Conservation (phyloP, 2,888 invertebrate species). For the Volucella zonaria region DNA sequence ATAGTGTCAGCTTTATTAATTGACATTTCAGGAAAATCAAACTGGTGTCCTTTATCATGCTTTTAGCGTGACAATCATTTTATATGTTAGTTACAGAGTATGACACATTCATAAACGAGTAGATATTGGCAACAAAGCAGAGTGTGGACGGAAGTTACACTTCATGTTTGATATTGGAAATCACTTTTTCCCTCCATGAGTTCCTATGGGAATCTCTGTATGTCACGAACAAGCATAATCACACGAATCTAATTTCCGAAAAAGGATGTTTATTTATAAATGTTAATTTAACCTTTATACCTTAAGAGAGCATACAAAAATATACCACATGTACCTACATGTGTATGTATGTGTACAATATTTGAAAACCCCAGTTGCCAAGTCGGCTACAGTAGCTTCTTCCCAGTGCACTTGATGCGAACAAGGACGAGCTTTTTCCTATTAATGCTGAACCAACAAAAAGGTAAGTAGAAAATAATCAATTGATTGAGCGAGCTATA, state of each 20-base stretch:
- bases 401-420: no score
- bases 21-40: slow-evolving; percentile 50
- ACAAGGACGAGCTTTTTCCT: background rate
- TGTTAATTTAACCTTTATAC: no score
- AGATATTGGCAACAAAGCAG: slow-evolving; percentile 24
- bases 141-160: slow-evolving; percentile 38
- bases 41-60: slow-evolving; percentile 17
- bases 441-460: background rate
- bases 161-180: slow-evolving; percentile 54
- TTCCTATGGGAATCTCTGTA: slow-evolving; percentile 13
- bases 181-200: slow-evolving; percentile 47
- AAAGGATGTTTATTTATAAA: no score
- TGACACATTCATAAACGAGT: slow-evolving; percentile 13
- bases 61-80: slow-evolving; percentile 41
- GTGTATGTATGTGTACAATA: no score
- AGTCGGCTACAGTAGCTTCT: no score
- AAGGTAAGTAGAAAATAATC: slow-evolving; percentile 39
- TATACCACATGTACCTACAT: no score
- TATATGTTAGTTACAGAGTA: slow-evolving; percentile 32
- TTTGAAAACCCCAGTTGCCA: no score
- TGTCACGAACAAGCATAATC: slow-evolving; percentile 32
- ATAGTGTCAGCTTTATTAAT: slow-evolving; percentile 54
- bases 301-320: no score
- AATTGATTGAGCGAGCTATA: slow-evolving; percentile 41
- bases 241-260: background rate